phyloP scores from a whole-genome alignment of 1,140 invertebrate genomes.

The Euglossa dilemma region DNA sequence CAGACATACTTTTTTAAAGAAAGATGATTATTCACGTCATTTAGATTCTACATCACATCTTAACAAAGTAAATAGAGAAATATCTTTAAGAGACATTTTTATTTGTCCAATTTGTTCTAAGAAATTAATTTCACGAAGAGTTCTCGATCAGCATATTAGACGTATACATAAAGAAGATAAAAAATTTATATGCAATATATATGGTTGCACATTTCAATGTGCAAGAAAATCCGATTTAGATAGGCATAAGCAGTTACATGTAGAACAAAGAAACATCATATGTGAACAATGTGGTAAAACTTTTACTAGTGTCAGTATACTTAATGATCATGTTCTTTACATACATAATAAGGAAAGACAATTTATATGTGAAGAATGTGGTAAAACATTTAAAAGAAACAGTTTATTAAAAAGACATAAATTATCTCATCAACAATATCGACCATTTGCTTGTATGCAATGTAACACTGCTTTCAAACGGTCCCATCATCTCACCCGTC shows the following conservation, averaged over 20 bases:
- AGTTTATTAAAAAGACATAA: slow-evolving; percentile 75
- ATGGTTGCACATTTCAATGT: slow-evolving; percentile 73
- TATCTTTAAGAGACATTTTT: slow-evolving; percentile 60
- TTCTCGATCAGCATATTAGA: slow-evolving; percentile 74
- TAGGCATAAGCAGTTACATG: slow-evolving; percentile 75
- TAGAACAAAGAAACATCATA: slow-evolving; percentile 71
- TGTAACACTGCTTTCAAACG: slow-evolving; percentile 74
- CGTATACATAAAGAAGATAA: slow-evolving; percentile 76
- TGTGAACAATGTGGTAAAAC: slow-evolving; percentile 79
- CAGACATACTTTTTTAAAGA: slow-evolving; percentile 72
- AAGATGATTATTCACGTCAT: slow-evolving; percentile 72
- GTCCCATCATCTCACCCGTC: slow-evolving; percentile 74
- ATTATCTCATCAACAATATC: slow-evolving; percentile 73
- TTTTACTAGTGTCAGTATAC: slow-evolving; percentile 75
- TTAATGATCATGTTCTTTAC: slow-evolving; percentile 75
- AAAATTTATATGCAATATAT: slow-evolving; percentile 72
- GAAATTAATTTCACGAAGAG: slow-evolving; percentile 72
- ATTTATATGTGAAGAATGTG: slow-evolving; percentile 77
- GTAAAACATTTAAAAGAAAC: slow-evolving; percentile 76
- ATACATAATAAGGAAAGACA: slow-evolving; percentile 74
- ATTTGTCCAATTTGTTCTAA: slow-evolving; percentile 74
- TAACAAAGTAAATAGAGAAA: slow-evolving; percentile 65
- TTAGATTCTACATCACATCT: slow-evolving; percentile 69
- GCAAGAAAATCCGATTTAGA: slow-evolving; percentile 73
- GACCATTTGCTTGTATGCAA: slow-evolving; percentile 73